phyloP scores from a whole-genome alignment of 2,888 invertebrate genomes.

The Phyllotreta striolata region DNA sequence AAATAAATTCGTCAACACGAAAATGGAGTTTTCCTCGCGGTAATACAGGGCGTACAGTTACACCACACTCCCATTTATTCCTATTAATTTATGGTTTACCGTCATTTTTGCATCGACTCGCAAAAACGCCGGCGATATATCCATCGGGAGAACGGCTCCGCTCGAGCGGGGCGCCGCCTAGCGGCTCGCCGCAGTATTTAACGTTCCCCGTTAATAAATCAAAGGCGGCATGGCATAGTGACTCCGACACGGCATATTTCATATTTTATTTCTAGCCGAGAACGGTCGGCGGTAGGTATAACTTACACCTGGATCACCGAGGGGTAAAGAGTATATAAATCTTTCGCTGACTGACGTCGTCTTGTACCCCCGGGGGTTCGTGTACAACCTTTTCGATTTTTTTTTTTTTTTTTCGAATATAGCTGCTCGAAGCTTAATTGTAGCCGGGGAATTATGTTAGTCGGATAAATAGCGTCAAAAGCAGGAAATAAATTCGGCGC shows the following conservation, averaged over 20 bases:
- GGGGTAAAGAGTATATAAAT: slow-evolving; percentile 45
- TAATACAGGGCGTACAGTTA: not conserved
- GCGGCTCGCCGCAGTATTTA: slow-evolving; percentile 52
- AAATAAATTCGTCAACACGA: slow-evolving; percentile 21
- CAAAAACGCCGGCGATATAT: slow-evolving; percentile 7
- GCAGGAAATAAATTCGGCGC: slow-evolving; percentile 50
- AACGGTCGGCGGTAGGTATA: slow-evolving; percentile 44
- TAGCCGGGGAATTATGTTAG: too few relatives aligned
- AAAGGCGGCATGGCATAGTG: slow-evolving; percentile 47
- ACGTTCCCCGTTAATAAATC: slow-evolving; percentile 60
- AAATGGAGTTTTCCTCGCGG: too few relatives aligned
- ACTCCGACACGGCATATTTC: slow-evolving; percentile 58
- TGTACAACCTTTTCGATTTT: too few relatives aligned
- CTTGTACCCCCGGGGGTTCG: too few relatives aligned
- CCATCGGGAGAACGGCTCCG: slow-evolving; percentile 7
- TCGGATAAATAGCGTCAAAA: slow-evolving; percentile 48
- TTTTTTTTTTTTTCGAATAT: too few relatives aligned
- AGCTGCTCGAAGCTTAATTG: too few relatives aligned
- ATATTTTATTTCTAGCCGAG: slow-evolving; percentile 56
- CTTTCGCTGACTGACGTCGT: slow-evolving; percentile 35
- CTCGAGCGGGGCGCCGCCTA: slow-evolving; percentile 13
- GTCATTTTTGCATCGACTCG: not conserved
- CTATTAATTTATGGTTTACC: not conserved
- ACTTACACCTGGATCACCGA: slow-evolving; percentile 58
- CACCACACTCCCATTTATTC: not conserved